Percentiles rank a stretch among this genome's conserved stretches.
Evolutionary conservation across 2,113 vertebrate genomes (phyloP).

Genomic region (Bettongia penicillata): DNA sequence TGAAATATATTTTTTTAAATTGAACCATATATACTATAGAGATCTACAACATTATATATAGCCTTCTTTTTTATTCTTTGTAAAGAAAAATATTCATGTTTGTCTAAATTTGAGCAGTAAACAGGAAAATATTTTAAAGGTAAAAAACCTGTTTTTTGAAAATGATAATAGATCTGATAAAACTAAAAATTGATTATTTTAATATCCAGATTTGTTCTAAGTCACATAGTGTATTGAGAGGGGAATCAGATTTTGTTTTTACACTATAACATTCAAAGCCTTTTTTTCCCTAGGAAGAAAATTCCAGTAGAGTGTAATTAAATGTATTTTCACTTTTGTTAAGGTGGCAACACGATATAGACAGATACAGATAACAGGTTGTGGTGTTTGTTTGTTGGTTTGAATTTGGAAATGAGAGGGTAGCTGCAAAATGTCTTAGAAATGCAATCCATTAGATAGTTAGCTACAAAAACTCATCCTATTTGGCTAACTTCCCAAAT

Average conservation of each 20-base stretch:
- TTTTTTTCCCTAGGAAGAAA: slow-evolving; percentile 11
- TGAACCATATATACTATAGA: neutral
- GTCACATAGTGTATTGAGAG: slow-evolving; percentile 17
- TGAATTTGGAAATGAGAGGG: slow-evolving; percentile 70
- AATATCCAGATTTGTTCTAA: slow-evolving; percentile 12
- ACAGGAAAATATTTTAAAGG: neutral
- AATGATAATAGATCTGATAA: slow-evolving; percentile 57
- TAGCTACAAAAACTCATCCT: slow-evolving; percentile 81
- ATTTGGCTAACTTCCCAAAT: slow-evolving; percentile 74
- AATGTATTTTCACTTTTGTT: slow-evolving; percentile 73
- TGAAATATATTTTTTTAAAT: neutral
- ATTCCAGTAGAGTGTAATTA: neutral
- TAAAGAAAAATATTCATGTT: neutral
- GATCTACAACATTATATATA: neutral
- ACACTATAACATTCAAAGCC: neutral
- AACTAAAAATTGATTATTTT: slow-evolving; percentile 42
- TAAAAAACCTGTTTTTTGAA: neutral
- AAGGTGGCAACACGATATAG: slow-evolving; percentile 77
- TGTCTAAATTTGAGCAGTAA: neutral
- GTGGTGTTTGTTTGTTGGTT: neutral
- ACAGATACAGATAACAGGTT: slow-evolving; percentile 73
- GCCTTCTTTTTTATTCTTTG: neutral
- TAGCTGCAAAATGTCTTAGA: slow-evolving; percentile 80
- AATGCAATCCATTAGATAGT: slow-evolving; percentile 82
- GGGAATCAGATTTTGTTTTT: slow-evolving; percentile 7